A percentile compares a stretch with the other conserved stretches of the same genome.
These are phyloP conservation scores for Plemyria rubiginata DNA, from an alignment of 2,888 invertebrate species.

Conservation along the genomic window DNA sequence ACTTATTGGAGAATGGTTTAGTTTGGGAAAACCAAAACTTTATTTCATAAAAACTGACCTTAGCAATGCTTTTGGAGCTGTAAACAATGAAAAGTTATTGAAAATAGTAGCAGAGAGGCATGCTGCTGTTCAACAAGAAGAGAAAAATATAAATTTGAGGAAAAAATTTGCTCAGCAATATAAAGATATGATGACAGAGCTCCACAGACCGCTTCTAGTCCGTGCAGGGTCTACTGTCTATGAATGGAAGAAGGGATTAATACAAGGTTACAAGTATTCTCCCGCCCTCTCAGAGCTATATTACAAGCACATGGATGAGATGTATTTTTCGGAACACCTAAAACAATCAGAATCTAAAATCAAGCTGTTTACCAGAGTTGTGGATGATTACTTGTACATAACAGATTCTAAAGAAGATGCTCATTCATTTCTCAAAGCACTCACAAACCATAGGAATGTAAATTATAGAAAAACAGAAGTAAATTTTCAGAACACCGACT, in stretches of 20 bases:
- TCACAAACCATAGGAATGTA: conserved; percentile 72
- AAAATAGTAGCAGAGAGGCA: conserved; percentile 65
- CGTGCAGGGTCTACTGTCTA: conserved; percentile 76
- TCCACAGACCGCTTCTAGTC: conserved; percentile 70
- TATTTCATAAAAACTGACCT: conserved; percentile 79
- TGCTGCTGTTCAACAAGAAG: conserved; percentile 55
- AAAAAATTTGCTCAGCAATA: conserved; percentile 64
- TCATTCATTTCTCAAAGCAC: conserved; percentile 61
- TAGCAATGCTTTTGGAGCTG: conserved; percentile 80
- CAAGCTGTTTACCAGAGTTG: conserved; percentile 70
- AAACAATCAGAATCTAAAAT: conserved; percentile 48
- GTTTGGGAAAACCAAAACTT: conserved; percentile 63
- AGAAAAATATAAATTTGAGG: conserved; percentile 56
- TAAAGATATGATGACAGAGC: conserved; percentile 66
- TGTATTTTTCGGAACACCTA: conserved; percentile 61
- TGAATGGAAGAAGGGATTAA: conserved; percentile 75
- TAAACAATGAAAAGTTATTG: conserved; percentile 64
- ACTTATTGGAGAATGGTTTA: conserved; percentile 64
- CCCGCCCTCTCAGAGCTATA: conserved; percentile 80
- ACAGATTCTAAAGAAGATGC: conserved; percentile 72
- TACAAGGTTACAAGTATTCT: conserved; percentile 80
- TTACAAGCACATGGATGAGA: conserved; percentile 69
- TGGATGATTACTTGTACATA: conserved; percentile 80
- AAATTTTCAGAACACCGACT: conserved; percentile 63
- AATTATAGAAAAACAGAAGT: conserved; percentile 74